A percentile compares a stretch with the other conserved stretches of the same genome.
phyloP scores from a whole-genome alignment of 2,888 invertebrate genomes.

The Trilocha varians region DNA sequence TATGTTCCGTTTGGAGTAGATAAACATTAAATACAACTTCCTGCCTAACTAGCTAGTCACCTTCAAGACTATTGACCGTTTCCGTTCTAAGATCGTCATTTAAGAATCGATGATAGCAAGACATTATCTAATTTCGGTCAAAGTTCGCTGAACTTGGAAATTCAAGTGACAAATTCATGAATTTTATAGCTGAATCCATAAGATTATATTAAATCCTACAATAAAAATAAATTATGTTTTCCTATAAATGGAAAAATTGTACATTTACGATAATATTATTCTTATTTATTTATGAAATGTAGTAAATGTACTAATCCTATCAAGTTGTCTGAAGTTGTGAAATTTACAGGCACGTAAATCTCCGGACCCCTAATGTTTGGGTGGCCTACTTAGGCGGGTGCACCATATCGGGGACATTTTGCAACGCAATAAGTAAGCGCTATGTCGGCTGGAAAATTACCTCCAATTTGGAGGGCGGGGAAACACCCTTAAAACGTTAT shows the following conservation, averaged over 20 bases:
- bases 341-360: conserved; percentile 49
- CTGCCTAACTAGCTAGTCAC: not conserved
- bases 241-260: conserved; percentile 1
- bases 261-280: conserved; percentile 1
- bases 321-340: conserved; percentile 31
- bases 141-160: conserved; percentile 11
- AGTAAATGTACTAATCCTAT: conserved; percentile 24
- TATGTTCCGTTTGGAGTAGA: no score
- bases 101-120: conserved; percentile 25
- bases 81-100: conserved; percentile 43
- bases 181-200: not conserved
- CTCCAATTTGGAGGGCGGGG: conserved; percentile 49
- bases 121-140: conserved; percentile 9
- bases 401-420: conserved; percentile 38
- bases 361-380: conserved; percentile 29
- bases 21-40: no score
- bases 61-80: conserved; percentile 40
- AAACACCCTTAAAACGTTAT: conserved; percentile 36
- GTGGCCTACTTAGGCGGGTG: conserved; percentile 46
- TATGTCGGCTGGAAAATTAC: conserved; percentile 61
- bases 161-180: not conserved
- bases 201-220: no score
- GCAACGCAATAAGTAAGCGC: conserved; percentile 54
- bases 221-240: not conserved
- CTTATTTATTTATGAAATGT: conserved; percentile 13